phyloP scores from a whole-genome alignment of 2,888 invertebrate genomes.

The Ennomos erosarius region DNA sequence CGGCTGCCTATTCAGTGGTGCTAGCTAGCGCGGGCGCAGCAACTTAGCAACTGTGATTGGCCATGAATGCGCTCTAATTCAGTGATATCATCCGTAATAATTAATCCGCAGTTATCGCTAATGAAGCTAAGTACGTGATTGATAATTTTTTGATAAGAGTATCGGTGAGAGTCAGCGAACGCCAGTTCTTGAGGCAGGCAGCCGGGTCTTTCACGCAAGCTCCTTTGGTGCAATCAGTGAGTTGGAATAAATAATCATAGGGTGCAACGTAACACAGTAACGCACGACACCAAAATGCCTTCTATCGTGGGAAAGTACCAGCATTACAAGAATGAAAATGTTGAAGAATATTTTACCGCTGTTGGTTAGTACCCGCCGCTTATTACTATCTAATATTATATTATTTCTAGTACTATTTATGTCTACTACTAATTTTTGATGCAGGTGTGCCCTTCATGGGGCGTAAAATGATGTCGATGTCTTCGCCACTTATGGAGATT shows the following conservation, averaged over 20 bases:
- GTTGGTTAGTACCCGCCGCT: slow-evolving; percentile 76
- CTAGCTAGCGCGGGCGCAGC: not conserved
- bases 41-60: slow-evolving; percentile 14
- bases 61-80: slow-evolving; percentile 1
- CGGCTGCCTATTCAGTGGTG: too few relatives aligned
- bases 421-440: slow-evolving; percentile 19
- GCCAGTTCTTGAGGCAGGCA: not conserved
- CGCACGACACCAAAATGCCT: slow-evolving; percentile 70
- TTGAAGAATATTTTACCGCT: slow-evolving; percentile 87
- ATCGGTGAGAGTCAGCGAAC: slow-evolving; percentile 13
- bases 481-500: slow-evolving; percentile 87
- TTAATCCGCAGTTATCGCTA: slow-evolving; percentile 25
- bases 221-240: not conserved
- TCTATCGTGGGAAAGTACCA: slow-evolving; percentile 86
- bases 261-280: slow-evolving; percentile 2
- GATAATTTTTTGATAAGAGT: slow-evolving; percentile 40
- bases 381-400: not conserved
- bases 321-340: slow-evolving; percentile 87
- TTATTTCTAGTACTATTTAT: too few relatives aligned
- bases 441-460: slow-evolving; percentile 87
- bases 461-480: slow-evolving; percentile 87
- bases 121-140: slow-evolving; percentile 41
- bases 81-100: slow-evolving; percentile 21
- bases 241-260: too few relatives aligned
- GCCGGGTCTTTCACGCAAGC: slow-evolving; percentile 8